Conservation (phyloP, 1,140 invertebrate species). For the Gryllus bimaculatus region DNA sequence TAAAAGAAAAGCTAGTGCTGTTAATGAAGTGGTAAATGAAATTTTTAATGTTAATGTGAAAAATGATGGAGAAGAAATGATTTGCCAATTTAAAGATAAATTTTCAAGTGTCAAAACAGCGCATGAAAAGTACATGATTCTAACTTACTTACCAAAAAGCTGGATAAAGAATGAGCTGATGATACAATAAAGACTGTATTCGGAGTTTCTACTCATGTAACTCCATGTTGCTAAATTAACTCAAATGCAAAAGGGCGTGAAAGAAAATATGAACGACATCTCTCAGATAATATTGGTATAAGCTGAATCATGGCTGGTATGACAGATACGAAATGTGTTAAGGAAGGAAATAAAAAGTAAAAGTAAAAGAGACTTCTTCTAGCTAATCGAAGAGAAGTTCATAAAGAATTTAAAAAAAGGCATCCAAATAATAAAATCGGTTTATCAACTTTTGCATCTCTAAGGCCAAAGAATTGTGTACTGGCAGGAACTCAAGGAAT, state of each 20-base stretch:
- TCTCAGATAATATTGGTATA: not conserved
- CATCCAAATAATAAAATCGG: not conserved
- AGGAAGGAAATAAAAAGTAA: not conserved
- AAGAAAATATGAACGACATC: not conserved
- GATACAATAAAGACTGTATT: too few relatives aligned
- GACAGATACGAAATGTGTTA: not conserved
- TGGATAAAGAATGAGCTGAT: too few relatives aligned
- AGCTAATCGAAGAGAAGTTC: too few relatives aligned
- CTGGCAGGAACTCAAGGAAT: not conserved
- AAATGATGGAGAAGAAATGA: not conserved
- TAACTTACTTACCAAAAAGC: not conserved
- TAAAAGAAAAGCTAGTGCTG: not conserved
- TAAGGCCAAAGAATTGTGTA: not conserved
- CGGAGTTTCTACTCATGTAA: not conserved
- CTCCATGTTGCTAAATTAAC: not conserved
- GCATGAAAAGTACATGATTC: not conserved
- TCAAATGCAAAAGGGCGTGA: not conserved
- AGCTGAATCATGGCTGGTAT: not conserved
- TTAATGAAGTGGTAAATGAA: not conserved
- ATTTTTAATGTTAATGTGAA: not conserved
- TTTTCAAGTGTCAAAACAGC: conserved; percentile 2
- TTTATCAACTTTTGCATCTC: not conserved
- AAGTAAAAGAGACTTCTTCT: too few relatives aligned
- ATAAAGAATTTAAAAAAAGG: not conserved
- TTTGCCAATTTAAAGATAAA: not conserved